Percentiles rank a stretch among this genome's conserved stretches.
Conservation (phyloP, 2,797 vertebrate species). For the Lepus oiostolus region DNA sequence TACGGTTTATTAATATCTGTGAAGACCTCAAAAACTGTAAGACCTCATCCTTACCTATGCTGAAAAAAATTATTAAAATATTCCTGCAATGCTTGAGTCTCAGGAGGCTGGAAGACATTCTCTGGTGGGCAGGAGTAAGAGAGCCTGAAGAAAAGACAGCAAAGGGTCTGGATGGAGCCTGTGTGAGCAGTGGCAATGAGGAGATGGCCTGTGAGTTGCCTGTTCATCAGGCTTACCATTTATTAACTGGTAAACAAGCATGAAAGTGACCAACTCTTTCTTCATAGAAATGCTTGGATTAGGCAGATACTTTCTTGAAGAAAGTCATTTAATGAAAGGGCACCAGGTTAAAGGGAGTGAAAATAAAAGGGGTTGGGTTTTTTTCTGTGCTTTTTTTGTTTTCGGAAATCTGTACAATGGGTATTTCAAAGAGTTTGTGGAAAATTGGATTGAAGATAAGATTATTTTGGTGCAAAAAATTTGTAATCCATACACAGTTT, state of each 20-base stretch:
- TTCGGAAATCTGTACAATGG: no score
- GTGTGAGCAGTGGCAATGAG: not conserved
- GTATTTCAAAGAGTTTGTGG: no score
- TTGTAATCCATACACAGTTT: no score
- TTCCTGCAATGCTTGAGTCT: not conserved
- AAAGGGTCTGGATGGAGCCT: not conserved
- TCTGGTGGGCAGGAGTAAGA: not conserved
- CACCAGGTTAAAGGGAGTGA: not conserved
- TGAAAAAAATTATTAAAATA: not conserved
- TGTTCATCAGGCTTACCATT: not conserved
- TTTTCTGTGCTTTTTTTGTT: not conserved
- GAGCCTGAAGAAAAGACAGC: not conserved
- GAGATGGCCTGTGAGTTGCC: not conserved
- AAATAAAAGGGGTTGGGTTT: not conserved
- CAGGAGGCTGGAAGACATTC: not conserved
- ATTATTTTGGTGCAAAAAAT: no score
- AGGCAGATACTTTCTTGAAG: not conserved
- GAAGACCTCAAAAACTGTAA: not conserved
- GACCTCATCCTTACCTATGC: not conserved
- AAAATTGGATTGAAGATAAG: no score
- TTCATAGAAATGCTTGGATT: constrained; percentile 27
- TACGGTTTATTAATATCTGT: not conserved
- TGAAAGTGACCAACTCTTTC: not conserved
- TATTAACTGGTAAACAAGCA: not conserved
- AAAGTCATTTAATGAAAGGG: constrained; percentile 12